Evolutionary conservation across 2,113 vertebrate genomes (phyloP).

Genomic region (Spilogale gracilis): DNA sequence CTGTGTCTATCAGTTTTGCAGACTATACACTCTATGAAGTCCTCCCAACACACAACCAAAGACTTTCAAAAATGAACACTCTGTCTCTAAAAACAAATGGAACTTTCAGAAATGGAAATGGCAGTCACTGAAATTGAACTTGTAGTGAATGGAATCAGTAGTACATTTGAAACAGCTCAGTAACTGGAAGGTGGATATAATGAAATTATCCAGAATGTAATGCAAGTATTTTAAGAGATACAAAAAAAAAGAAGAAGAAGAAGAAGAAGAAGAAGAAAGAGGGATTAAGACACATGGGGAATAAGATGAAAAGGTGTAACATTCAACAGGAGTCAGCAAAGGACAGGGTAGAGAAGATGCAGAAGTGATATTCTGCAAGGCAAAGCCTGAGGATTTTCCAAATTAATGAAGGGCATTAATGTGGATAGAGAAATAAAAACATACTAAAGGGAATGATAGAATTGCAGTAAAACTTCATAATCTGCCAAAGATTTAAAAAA

Average conservation of each 20-base stretch:
- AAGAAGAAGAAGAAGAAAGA: neutral
- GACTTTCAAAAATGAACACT: neutral
- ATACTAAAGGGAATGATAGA: neutral
- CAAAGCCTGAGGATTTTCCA: neutral
- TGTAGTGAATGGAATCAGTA: neutral
- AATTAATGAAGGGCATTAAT: conserved; percentile 22
- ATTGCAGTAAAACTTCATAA: neutral
- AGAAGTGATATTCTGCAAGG: neutral
- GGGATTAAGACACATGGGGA: neutral
- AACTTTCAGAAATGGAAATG: conserved; percentile 36
- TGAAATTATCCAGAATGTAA: neutral
- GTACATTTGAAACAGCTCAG: neutral
- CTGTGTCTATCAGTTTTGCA: neutral
- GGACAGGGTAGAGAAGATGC: neutral
- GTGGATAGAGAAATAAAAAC: neutral
- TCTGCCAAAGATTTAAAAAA: neutral
- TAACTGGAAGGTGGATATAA: neutral
- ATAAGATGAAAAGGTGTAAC: neutral
- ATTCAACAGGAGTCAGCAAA: neutral
- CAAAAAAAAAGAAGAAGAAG: neutral
- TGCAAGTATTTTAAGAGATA: neutral
- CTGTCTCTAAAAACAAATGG: neutral
- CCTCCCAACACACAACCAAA: conserved; percentile 16
- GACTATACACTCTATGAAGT: conserved; percentile 19
- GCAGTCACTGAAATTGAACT: conserved; percentile 7